Evolutionary conservation across 1,140 invertebrate genomes (phyloP).

Genomic region (Conus betulinus): DNA sequence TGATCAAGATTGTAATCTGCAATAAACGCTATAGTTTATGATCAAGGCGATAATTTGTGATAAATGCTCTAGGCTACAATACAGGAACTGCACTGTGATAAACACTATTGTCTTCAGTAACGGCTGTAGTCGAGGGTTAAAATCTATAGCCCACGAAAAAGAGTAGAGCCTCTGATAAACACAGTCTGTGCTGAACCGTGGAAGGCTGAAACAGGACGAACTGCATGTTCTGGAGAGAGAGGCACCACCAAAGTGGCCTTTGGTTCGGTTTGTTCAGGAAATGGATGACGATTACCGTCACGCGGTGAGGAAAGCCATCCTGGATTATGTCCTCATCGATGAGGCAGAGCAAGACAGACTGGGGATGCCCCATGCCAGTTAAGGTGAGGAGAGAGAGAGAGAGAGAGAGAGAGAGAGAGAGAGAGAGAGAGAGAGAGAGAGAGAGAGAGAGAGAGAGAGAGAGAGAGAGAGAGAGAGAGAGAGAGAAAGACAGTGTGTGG

Average conservation of each 20-base stretch:
- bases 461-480: not conserved
- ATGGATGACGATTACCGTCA: conserved; percentile 80
- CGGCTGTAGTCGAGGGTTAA: no score
- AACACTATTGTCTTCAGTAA: no score
- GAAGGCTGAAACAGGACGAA: not conserved
- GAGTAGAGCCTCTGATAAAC: not conserved
- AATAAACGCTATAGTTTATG: no score
- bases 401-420: not conserved
- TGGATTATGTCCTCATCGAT: conserved; percentile 84
- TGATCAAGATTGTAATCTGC: no score
- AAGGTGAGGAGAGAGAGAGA: conserved; percentile 55
- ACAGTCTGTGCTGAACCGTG: not conserved
- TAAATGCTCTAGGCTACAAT: no score
- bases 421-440: not conserved
- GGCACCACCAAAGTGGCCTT: not conserved
- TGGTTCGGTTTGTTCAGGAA: conserved; percentile 73
- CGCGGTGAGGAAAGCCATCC: conserved; percentile 80
- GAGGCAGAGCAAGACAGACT: conserved; percentile 81
- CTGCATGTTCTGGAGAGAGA: not conserved
- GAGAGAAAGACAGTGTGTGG: not conserved
- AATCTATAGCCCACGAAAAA: no score
- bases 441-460: not conserved
- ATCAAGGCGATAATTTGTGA: no score
- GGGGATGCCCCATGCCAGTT: conserved; percentile 79
- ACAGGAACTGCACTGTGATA: no score